Evolutionary conservation across 1,140 invertebrate genomes (phyloP), one percentile per base, ranked within the genome.

Genomic region (Saccostrea cuccullata): DNA sequence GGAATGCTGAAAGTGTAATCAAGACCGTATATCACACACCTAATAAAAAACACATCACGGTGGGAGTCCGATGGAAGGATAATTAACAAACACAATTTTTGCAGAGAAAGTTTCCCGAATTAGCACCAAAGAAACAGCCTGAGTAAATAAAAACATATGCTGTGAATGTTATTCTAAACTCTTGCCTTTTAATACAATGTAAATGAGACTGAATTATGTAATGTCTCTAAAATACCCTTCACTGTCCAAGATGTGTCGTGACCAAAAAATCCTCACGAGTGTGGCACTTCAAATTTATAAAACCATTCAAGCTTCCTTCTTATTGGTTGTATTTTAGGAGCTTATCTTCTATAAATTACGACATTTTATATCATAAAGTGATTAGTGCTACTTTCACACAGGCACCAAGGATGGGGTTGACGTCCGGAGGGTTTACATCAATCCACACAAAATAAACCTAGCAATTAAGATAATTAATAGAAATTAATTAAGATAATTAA

Each of bases 41-140:
- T 36, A 12, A 77, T 77, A 30, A 77, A n/a, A 77, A 77, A 36
- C 26, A 26, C 70, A 30, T 23, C 67, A 30, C 26, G 13, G 70
- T 77, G 70, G 70, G 70, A 26, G 70, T 40, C 5, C 3, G 15
- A 36, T 77, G 70, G 9, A 6, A 36, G 26, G 26, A 77, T 36
- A 30, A 77, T 77, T 77, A 26, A 77, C 70, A 26, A 77, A 77
- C 11, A n/a, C 23, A 77, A 77, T 77, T 77, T 77, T 15, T 77
- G 70, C 70, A 26, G 70, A 77, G 23, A 77, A 77, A 77, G 30
- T 26, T 77, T 77, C 70, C 26, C 9, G 26, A 30, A 30, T 77
- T 77, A 77, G 60, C 60, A 67, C 20, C 60, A 67, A 23, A 67
- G 70, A 36, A 77, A 36, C 26, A 36, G 70, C 30, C 9, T 77